Evolutionary conservation across 2,113 vertebrate species (phyloP).

Genomic region (Oreochromis aureus): DNA sequence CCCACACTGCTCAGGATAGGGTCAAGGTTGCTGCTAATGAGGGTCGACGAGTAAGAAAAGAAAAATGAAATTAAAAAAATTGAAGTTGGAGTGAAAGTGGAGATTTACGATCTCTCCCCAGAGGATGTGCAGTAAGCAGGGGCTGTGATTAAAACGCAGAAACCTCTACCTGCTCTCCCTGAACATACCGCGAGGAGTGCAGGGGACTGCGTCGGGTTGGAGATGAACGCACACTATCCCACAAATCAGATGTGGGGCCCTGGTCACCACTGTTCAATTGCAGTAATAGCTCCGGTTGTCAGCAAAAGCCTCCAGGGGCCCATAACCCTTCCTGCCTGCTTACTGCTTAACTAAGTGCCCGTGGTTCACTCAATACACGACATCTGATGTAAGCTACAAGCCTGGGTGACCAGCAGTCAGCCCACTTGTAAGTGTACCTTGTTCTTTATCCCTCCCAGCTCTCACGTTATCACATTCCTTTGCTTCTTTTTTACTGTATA

Average conservation of each 20-base stretch:
- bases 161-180: conserved; percentile 1
- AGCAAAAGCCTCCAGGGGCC: conserved; percentile 7
- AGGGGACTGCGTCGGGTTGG: neutral
- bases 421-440: neutral
- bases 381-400: neutral
- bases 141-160: conserved; percentile 41
- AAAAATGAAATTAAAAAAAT: neutral
- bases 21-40: conserved; percentile 56
- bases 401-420: neutral
- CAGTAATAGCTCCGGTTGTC: conserved; percentile 44
- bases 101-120: conserved; percentile 37
- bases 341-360: conserved; percentile 15
- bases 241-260: conserved; percentile 31
- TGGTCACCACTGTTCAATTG: conserved; percentile 11
- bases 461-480: neutral
- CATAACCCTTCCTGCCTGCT: conserved; percentile 7
- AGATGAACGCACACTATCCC: conserved; percentile 1
- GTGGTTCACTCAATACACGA: neutral
- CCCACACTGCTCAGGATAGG: neutral
- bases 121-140: conserved; percentile 25
- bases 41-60: neutral
- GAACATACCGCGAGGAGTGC: neutral
- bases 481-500: neutral
- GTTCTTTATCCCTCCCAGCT: neutral
- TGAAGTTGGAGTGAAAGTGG: neutral